Conservation (phyloP, 1,140 invertebrate genomes). For the Drosophila nigromelanica region DNA sequence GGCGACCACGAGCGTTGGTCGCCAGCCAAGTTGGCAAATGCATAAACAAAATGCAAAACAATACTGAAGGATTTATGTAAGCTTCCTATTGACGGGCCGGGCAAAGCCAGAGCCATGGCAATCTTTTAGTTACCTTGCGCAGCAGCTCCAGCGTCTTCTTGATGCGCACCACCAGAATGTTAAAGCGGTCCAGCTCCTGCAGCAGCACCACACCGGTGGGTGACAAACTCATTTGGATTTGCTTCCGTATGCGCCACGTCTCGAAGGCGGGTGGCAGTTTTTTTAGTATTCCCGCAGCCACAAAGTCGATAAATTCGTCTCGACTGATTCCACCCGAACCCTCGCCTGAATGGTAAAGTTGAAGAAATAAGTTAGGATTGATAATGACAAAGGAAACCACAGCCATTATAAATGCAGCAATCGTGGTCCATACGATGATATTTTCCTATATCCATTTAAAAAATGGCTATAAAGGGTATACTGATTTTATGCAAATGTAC, state of each 20-base stretch:
- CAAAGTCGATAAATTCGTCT: constrained; percentile 92
- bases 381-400: constrained; percentile 41
- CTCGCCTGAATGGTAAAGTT: constrained; percentile 54
- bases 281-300: constrained; percentile 89
- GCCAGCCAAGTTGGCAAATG: constrained; percentile 75
- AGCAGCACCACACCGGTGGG: constrained; percentile 93
- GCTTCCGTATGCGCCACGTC: constrained; percentile 90
- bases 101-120: constrained; percentile 20
- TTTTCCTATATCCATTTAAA: not conserved
- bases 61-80: constrained; percentile 78
- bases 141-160: constrained; percentile 88
- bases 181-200: constrained; percentile 95
- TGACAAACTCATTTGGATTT: constrained; percentile 90
- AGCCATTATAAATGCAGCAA: constrained; percentile 60
- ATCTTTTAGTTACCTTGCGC: constrained; percentile 86
- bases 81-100: constrained; percentile 51
- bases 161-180: constrained; percentile 90
- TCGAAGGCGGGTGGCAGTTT: constrained; percentile 92
- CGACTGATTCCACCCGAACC: constrained; percentile 87
- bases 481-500: too few relatives aligned
- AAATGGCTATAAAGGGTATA: too few relatives aligned
- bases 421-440: constrained; percentile 41
- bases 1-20: constrained; percentile 58
- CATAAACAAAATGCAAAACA: constrained; percentile 75
- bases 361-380: constrained; percentile 40